A percentile compares a stretch with the other conserved stretches of the same genome.
These are phyloP conservation scores for Squalus acanthias DNA, from an alignment of 2,797 vertebrate species.

Conservation along the genomic window DNA sequence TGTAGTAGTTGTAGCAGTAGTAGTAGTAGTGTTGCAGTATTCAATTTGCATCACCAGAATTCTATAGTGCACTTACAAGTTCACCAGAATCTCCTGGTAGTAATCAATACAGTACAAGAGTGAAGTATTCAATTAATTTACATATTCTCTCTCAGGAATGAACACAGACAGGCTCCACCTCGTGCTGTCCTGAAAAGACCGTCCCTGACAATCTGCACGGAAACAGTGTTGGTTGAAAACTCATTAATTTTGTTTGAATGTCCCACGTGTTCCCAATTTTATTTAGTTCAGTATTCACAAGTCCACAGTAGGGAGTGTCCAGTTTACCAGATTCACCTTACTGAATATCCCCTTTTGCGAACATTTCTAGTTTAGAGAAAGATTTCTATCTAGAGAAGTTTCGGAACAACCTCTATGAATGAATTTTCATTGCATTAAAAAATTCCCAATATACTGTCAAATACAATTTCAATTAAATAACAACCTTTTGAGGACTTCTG, in stretches of 20 bases:
- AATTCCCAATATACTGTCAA: background rate
- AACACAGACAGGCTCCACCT: background rate
- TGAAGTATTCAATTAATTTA: background rate
- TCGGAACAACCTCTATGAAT: background rate
- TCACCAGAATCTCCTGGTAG: background rate
- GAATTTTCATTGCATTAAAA: background rate
- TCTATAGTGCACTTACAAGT: background rate
- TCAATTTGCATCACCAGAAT: background rate
- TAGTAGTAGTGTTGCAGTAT: background rate
- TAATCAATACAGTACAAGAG: background rate
- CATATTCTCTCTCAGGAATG: background rate
- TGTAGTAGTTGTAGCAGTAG: background rate
- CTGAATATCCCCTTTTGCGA: background rate
- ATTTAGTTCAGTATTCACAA: conserved; percentile 18
- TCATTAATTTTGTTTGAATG: background rate
- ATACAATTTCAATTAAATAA: background rate
- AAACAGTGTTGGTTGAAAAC: background rate
- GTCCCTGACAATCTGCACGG: background rate
- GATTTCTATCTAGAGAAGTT: background rate
- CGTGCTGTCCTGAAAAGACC: background rate
- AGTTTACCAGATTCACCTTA: background rate
- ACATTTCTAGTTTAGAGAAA: background rate
- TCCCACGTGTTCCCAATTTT: background rate
- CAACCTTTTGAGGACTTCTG: background rate
- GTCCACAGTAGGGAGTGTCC: background rate